phyloP scores from a whole-genome alignment of 2,113 vertebrate species.

The Syngnathus floridae region DNA sequence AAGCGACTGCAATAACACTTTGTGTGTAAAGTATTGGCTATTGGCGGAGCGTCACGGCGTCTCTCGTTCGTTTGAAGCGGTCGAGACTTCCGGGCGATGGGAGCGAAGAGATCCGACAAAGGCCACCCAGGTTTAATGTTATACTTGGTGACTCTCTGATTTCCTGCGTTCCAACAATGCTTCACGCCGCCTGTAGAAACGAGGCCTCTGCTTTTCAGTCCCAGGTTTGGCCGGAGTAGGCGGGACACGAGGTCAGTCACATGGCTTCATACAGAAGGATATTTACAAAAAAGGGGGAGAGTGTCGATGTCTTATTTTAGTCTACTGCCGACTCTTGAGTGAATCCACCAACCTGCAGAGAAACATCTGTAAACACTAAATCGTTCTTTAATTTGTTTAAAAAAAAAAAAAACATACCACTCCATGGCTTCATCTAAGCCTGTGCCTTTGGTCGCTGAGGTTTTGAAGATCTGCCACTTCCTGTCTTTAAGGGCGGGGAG shows the following conservation, averaged over 20 bases:
- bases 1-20: constrained; percentile 44
- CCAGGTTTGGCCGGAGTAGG: constrained; percentile 28
- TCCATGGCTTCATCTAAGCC: constrained; percentile 97
- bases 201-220: constrained; percentile 25
- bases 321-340: constrained; percentile 91
- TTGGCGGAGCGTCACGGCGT: constrained; percentile 2
- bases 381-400: not conserved
- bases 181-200: not conserved
- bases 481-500: constrained; percentile 91
- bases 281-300: constrained; percentile 52
- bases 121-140: not conserved
- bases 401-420: constrained; percentile 67
- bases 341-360: constrained; percentile 87
- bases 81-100: not conserved
- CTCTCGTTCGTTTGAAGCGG: not conserved
- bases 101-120: not conserved
- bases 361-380: not conserved
- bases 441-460: constrained; percentile 90
- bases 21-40: not conserved
- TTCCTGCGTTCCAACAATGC: not conserved
- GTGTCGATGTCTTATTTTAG: not conserved
- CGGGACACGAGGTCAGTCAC: constrained; percentile 42
- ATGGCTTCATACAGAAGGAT: constrained; percentile 52
- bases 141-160: not conserved
- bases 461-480: constrained; percentile 99